A percentile compares a stretch with the other conserved stretches of the same genome.
These are phyloP conservation scores for Furnarius figulus DNA, from an alignment of 2,113 vertebrate genomes.

Conservation along the genomic window DNA sequence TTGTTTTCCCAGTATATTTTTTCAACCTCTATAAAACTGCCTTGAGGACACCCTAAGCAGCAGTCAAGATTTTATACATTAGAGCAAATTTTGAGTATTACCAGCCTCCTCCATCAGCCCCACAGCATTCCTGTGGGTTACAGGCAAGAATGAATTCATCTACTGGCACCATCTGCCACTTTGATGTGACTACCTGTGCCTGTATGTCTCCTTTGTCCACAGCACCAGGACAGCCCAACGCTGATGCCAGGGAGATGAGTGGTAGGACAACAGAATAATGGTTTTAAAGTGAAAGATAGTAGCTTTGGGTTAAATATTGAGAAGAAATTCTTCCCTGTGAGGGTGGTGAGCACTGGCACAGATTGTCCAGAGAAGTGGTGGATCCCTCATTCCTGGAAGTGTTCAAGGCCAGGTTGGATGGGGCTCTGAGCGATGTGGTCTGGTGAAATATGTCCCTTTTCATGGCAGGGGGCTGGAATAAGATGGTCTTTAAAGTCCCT, in stretches of 20 bases:
- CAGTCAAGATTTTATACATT: not conserved
- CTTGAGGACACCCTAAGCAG: not conserved
- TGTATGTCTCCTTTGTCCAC: not conserved
- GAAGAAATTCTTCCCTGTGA: not conserved
- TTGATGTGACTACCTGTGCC: accelerated
- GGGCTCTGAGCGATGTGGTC: not conserved
- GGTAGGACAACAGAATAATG: not conserved
- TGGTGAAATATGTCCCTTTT: not conserved
- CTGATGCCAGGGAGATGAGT: not conserved
- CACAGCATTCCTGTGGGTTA: not conserved
- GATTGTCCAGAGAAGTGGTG: not conserved
- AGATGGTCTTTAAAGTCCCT: not conserved
- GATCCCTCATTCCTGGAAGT: not conserved
- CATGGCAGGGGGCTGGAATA: not conserved
- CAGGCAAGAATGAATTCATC: not conserved
- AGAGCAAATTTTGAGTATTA: not conserved
- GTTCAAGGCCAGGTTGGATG: not conserved
- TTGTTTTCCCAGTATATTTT: not conserved
- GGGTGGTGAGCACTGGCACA: not conserved
- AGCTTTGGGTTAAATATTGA: not conserved
- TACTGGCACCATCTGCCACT: accelerated
- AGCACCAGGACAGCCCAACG: not conserved
- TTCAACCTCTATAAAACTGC: not conserved
- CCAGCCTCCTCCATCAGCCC: not conserved
- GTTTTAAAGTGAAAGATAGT: not conserved